A percentile compares a stretch with the other conserved stretches of the same genome.
Evolutionary conservation across 2,113 vertebrate genomes (phyloP).

Genomic region (Bettongia penicillata): DNA sequence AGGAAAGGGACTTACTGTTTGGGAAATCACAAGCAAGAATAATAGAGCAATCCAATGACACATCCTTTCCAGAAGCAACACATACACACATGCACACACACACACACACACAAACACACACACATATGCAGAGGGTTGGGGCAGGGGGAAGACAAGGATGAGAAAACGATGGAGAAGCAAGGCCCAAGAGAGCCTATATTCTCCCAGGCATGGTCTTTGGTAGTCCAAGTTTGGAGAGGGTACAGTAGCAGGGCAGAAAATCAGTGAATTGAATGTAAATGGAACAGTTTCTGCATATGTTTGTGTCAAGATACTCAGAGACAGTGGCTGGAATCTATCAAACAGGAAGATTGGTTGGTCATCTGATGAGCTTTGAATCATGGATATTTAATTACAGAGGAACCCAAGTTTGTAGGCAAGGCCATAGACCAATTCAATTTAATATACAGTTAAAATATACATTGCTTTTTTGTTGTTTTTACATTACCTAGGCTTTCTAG

Average conservation of each 20-base stretch:
- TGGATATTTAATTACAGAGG: neutral
- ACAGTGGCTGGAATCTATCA: neutral
- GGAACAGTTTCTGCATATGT: neutral
- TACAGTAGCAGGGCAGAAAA: neutral
- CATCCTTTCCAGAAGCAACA: neutral
- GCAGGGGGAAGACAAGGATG: neutral
- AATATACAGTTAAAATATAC: neutral
- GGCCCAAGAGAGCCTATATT: neutral
- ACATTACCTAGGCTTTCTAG: neutral
- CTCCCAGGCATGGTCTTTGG: neutral
- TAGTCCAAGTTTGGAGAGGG: neutral
- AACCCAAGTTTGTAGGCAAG: neutral
- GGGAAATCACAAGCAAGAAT: neutral
- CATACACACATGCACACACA: too few species aligned
- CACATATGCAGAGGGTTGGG: too few species aligned
- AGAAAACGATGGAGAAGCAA: neutral
- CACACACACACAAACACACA: too few species aligned
- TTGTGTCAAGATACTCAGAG: neutral
- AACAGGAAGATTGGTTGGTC: neutral
- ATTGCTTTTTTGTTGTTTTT: neutral
- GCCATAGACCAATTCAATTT: neutral
- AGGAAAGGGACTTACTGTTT: neutral
- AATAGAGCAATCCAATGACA: neutral
- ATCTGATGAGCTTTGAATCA: neutral
- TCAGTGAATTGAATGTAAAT: neutral